Evolutionary conservation across 1,140 invertebrate species (phyloP).

Genomic region (Theocolax elegans): DNA sequence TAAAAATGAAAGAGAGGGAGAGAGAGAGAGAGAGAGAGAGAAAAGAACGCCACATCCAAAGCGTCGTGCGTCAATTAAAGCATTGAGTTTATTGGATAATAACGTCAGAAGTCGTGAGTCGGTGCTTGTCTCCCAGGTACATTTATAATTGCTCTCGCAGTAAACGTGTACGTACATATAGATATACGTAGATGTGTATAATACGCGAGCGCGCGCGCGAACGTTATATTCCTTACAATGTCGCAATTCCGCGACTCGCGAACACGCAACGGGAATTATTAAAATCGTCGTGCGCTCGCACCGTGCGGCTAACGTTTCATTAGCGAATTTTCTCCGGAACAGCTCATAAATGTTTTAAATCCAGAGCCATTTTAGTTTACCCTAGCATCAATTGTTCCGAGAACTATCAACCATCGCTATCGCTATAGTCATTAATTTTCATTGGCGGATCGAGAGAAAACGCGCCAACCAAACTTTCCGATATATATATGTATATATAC

Average conservation of each 20-base stretch:
- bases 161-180: neutral
- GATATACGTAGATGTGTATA: neutral
- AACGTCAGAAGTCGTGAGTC: conserved; percentile 3
- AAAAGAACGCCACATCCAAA: conserved; percentile 8
- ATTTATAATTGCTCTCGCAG: conserved; percentile 1
- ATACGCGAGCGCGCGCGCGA: too few relatives aligned
- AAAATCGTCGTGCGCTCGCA: neutral
- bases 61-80: conserved; percentile 28
- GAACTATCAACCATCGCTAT: neutral
- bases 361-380: conserved; percentile 3
- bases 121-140: neutral
- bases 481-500: too few relatives aligned
- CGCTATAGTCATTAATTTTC: conserved; percentile 3
- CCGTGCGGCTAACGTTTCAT: neutral
- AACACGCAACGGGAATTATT: conserved; percentile 15
- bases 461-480: too few relatives aligned
- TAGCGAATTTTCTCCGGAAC: conserved; percentile 24
- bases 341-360: neutral
- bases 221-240: neutral
- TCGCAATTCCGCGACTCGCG: conserved; percentile 11
- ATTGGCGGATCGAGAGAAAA: conserved; percentile 4
- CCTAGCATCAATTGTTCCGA: conserved; percentile 12
- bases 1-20: neutral
- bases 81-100: conserved; percentile 30
- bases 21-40: neutral